Evolutionary conservation across 2,797 vertebrate genomes (phyloP).

Genomic region (Alauda arvensis): DNA sequence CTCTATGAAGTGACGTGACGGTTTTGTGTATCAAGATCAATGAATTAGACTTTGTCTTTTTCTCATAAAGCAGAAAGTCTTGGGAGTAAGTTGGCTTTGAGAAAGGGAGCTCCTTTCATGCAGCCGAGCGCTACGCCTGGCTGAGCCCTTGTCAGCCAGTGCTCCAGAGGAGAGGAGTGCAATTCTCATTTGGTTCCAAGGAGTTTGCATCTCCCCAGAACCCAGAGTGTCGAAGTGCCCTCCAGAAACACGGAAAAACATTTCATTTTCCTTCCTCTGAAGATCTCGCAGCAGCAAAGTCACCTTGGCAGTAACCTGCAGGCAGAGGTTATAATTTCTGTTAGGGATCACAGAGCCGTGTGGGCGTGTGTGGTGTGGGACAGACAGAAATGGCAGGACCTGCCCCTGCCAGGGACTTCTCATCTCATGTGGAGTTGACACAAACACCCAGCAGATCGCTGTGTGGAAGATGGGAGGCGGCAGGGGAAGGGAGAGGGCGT

Average conservation of each 20-base stretch:
- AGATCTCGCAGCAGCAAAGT: neutral
- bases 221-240: neutral
- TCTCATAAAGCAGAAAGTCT: conserved; percentile 43
- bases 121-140: conserved; percentile 33
- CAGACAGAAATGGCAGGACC: neutral
- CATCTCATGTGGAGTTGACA: neutral
- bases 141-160: neutral
- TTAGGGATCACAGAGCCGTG: accelerated
- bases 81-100: conserved; percentile 48
- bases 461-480: neutral
- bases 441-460: neutral
- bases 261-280: neutral
- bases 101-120: conserved; percentile 60
- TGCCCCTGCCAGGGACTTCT: neutral
- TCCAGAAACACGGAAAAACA: neutral
- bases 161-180: neutral
- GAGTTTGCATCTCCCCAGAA: neutral
- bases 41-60: conserved; percentile 62
- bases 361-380: neutral
- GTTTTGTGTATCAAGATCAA: conserved; percentile 63
- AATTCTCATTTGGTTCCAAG: neutral
- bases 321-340: neutral
- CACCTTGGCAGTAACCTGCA: neutral
- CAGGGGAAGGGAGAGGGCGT: neutral
- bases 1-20: conserved; percentile 60